Percentiles rank a stretch among this genome's conserved stretches.
phyloP scores from a whole-genome alignment of 2,113 vertebrate genomes.

The Microcebus tavaratra region DNA sequence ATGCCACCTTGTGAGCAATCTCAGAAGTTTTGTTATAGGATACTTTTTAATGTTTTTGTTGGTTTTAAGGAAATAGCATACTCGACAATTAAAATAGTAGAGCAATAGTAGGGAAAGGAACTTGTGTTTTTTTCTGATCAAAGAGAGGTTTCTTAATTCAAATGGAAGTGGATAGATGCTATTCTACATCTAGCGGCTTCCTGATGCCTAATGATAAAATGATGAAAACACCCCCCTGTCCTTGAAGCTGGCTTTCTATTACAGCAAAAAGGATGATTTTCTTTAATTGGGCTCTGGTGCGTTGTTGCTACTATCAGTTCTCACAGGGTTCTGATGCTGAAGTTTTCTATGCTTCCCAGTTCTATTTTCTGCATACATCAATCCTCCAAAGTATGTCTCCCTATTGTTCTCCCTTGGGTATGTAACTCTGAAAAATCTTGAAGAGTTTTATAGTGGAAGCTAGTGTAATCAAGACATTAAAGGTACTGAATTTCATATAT shows the following conservation, averaged over 20 bases:
- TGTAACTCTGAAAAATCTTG: slow-evolving; percentile 7
- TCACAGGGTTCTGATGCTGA: background rate
- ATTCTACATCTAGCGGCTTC: background rate
- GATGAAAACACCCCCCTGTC: background rate
- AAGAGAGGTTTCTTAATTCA: background rate
- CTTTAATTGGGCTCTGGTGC: background rate
- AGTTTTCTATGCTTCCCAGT: background rate
- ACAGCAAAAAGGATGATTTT: background rate
- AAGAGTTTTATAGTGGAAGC: background rate
- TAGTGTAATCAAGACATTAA: slow-evolving; percentile 10
- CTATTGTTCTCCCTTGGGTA: background rate
- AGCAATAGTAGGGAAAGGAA: background rate
- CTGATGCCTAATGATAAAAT: background rate
- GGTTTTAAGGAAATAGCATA: slow-evolving; percentile 2
- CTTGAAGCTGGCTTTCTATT: background rate
- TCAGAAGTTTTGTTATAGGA: background rate
- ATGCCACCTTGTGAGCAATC: background rate
- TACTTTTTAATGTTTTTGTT: background rate
- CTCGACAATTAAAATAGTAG: background rate
- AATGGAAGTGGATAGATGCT: background rate
- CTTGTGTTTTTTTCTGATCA: background rate
- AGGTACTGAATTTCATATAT: background rate
- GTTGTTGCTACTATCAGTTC: background rate
- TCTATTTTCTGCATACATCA: background rate
- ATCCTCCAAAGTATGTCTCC: background rate